Base-by-base conservation (phyloP, 30 jellyfish, hydroid and myxozoan genomes). In the Aurelia aurita complex sp. Pacific region DNA sequence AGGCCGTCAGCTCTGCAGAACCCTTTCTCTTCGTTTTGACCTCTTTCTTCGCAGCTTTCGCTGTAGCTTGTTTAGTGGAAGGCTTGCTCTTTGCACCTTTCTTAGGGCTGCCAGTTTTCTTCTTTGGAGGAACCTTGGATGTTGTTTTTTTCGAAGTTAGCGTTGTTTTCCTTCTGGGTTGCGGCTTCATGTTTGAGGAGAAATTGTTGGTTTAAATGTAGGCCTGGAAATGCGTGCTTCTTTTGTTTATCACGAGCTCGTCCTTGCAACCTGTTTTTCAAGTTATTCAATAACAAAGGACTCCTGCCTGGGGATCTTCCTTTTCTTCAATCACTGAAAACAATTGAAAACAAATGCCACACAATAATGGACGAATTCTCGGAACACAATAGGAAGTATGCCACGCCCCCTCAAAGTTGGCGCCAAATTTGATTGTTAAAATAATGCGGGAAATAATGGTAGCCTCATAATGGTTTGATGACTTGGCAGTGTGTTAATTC, bases 1-100 rank as follows among this genome's bases (percentile, higher is more conserved):
- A 91, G 69, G 86, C 86, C 69, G 77, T 83, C 46, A 83, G 17
- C 50, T 61, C 64, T 18, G 80, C 74, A 4, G 92, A 83, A 4
- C 92, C 92, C 40, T 10, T 42, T 35, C 64, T 67, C 74, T n/a
- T 46, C 62, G 38, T 82, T 62, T 10, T 66, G 50, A 2, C 10
- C 11, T 46, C 57, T 46, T 46, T 46, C 57, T 46, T 9, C 57
- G 12, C 57, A 46, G 57, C 57, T 46, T 51, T 74, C 17, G 51
- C 84, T 10, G 43, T 17, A 36, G 62, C 29, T 35, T 29, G 38
- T 50, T 76, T 59, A 14, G 62, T 17, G 38, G 74, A 9, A 2
- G 42, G 64, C 59, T 76, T 17, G 38, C 16, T 50, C 17, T 79
- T 46, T 13, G 57, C 57, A 46, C 1, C 14, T 9, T 46, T 46